Conservation (phyloP, 2,888 invertebrate genomes). For the Arge pagana region DNA sequence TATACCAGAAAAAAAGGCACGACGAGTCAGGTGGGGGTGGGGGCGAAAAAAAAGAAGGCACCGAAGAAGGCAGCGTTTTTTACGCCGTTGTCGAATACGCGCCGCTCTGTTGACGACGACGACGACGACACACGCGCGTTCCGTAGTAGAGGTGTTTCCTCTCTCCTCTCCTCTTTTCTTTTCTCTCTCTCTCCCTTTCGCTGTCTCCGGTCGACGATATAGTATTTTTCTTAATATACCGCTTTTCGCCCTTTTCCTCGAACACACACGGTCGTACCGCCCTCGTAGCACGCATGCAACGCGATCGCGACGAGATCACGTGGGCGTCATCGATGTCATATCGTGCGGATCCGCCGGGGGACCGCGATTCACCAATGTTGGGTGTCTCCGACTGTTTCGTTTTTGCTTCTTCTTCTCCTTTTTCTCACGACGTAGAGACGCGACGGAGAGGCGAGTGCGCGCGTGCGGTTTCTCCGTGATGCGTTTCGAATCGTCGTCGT, state of each 20-base stretch:
- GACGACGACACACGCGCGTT: neutral
- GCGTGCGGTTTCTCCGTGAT: conserved; percentile 29
- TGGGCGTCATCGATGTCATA: no score
- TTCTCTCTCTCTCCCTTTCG: neutral
- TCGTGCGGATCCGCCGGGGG: no score
- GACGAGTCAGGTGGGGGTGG: no score
- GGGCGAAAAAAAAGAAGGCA: no score
- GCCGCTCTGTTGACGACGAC: no score
- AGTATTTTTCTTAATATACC: no score
- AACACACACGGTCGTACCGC: no score
- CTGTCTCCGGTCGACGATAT: neutral
- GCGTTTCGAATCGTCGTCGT: conserved; percentile 32
- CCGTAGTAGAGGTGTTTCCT: neutral
- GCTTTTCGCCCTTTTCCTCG: no score
- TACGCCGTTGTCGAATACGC: neutral
- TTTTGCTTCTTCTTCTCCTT: conserved; percentile 21
- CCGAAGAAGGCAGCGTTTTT: neutral
- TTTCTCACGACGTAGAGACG: conserved; percentile 21
- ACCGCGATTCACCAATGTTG: no score
- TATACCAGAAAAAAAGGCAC: conserved; percentile 3
- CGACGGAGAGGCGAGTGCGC: conserved; percentile 11
- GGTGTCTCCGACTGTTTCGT: conserved; percentile 29
- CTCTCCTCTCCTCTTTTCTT: neutral
- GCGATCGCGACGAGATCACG: no score
- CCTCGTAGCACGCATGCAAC: no score